These are phyloP conservation scores for Mercenaria mercenaria DNA, from an alignment of 1,140 invertebrate genomes.

Conservation along the genomic window DNA sequence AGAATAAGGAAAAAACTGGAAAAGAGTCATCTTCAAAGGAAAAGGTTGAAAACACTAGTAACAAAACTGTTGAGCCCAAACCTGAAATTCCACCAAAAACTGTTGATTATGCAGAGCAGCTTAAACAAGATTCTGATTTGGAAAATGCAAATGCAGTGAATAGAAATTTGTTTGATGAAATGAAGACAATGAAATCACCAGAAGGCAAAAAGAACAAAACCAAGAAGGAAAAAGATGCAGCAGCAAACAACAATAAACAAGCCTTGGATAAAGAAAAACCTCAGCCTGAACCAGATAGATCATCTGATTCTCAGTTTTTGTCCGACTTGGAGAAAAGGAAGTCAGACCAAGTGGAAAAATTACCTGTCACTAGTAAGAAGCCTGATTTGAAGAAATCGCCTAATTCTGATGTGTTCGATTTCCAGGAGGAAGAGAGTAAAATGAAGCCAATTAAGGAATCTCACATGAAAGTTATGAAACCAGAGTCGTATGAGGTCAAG, in stretches of 20 bases:
- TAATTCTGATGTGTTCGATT: slow-evolving; percentile 73
- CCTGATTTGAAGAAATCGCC: neutral
- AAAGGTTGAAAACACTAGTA: neutral
- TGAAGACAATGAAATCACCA: slow-evolving; percentile 47
- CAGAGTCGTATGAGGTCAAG: slow-evolving; percentile 37
- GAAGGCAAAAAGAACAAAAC: slow-evolving; percentile 46
- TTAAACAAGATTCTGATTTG: slow-evolving; percentile 43
- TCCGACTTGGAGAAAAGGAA: slow-evolving; percentile 52
- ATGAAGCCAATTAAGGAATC: slow-evolving; percentile 62
- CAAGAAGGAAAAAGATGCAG: slow-evolving; percentile 56
- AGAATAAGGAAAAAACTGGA: slow-evolving; percentile 55
- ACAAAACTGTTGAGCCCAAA: neutral
- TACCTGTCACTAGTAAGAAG: neutral
- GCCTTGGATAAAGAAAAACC: slow-evolving; percentile 29
- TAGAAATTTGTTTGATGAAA: slow-evolving; percentile 58
- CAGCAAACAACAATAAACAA: slow-evolving; percentile 41
- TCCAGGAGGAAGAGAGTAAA: slow-evolving; percentile 71
- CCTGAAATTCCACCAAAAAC: slow-evolving; percentile 17
- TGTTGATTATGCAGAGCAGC: neutral
- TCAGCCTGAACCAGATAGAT: neutral
- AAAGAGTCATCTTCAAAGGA: slow-evolving; percentile 43
- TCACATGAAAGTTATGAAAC: slow-evolving; percentile 55
- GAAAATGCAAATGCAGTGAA: slow-evolving; percentile 50
- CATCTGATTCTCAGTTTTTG: slow-evolving; percentile 37
- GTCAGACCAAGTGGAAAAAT: neutral